Evolutionary conservation across 2,888 invertebrate genomes (phyloP), one percentile per base, ranked within the genome.

Genomic region (Leptodirus hochenwartii): DNA sequence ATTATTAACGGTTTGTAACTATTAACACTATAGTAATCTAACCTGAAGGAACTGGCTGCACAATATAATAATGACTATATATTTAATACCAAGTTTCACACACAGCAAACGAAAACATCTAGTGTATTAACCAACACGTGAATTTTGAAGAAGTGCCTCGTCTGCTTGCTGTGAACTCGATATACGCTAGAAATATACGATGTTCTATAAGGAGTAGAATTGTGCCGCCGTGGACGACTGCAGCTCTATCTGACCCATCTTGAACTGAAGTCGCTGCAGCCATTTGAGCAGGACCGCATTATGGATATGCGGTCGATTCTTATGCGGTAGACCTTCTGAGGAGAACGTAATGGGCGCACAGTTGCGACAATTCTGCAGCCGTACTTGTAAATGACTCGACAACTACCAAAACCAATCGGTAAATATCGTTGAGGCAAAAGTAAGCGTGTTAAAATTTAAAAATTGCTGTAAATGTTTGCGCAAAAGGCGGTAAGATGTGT

Each of bases 221-320:
- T 87, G 87, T 5, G 82, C 82, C n/a, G 81, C 85, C 29, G 81
- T 79, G 1, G 85, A 84, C 2, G 85, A 84, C 54, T 90, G 88
- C 38, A 87, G 60, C 58, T 98, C 96, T 31, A 93, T 80, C 60
- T 96, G 95, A 4, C 91, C 91, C 78, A 98, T 91, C 64, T 95
- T 96, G 51, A 95, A 91, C 51, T 95, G 87, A 36, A 95, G 65
- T 28, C 90, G 66, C 54, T 90, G 87, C 32, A 98, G 62, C 78
- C 93, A 90, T 41, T 81, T 75, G 2, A 76, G 53, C 13, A 77
- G 55, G 14, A 69, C 59, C 2, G 68, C 62, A 35, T 66, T 65
- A 38, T 51, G 47, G 27, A 52, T 42, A 11, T 55, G 51, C 39
- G 54, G 57, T 55, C 56, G 34, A 42, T 46, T 24, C 38, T 53